phyloP scores from a whole-genome alignment of 2,888 invertebrate species.

The Megastigmus dorsalis region DNA sequence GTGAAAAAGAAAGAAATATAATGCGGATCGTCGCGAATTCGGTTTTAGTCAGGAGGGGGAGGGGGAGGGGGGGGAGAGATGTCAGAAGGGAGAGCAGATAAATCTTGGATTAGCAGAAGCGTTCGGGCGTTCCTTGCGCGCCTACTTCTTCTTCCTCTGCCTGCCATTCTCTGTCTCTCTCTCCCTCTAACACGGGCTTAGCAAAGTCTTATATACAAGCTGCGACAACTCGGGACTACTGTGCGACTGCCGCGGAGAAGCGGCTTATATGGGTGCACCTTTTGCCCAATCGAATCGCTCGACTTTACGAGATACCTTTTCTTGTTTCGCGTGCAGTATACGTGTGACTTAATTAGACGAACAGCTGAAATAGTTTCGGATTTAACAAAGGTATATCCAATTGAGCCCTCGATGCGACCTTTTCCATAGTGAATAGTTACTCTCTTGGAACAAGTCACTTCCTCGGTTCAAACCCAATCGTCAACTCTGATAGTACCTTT shows the following conservation, averaged over 20 bases:
- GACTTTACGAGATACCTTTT: not conserved
- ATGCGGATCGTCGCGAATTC: constrained; percentile 41
- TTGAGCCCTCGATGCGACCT: too few relatives aligned
- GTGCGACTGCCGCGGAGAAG: constrained; percentile 15
- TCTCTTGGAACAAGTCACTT: too few relatives aligned
- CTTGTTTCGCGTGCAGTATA: too few relatives aligned
- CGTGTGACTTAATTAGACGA: constrained; percentile 29
- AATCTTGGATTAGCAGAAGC: constrained; percentile 72
- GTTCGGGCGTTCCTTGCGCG: constrained; percentile 46
- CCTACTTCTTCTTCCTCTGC: too few relatives aligned
- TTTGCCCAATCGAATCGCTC: constrained; percentile 14
- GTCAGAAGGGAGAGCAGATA: constrained; percentile 68
- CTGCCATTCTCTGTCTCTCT: constrained; percentile 25
- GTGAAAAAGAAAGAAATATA: constrained; percentile 26
- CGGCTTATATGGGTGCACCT: constrained; percentile 13
- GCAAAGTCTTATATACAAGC: constrained; percentile 54
- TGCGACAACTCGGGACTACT: constrained; percentile 46
- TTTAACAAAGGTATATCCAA: too few relatives aligned
- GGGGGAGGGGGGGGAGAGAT: constrained; percentile 64
- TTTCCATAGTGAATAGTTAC: too few relatives aligned
- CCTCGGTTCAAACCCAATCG: too few relatives aligned
- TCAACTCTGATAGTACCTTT: too few relatives aligned
- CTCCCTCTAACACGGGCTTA: constrained; percentile 50
- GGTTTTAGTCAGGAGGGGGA: constrained; percentile 33
- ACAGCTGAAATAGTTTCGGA: too few relatives aligned